phyloP scores from a whole-genome alignment of 2,797 vertebrate genomes.

The Sebastes minor region DNA sequence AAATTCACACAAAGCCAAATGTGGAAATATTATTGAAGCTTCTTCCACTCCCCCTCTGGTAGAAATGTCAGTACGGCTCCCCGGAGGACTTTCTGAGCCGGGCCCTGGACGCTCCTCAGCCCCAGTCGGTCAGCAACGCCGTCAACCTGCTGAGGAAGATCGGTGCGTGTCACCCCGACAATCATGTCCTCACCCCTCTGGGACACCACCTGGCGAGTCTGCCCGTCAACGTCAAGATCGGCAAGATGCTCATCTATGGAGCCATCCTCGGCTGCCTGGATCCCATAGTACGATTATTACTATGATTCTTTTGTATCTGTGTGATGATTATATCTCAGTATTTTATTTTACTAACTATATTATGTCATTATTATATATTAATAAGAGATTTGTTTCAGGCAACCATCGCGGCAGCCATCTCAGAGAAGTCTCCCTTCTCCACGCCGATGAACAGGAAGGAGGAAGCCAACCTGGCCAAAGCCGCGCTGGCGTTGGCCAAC shows the following conservation, averaged over 20 bases:
- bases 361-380: neutral
- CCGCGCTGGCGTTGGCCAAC: slow-evolving; percentile 86
- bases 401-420: slow-evolving; percentile 95
- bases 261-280: slow-evolving; percentile 96
- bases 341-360: neutral
- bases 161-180: slow-evolving; percentile 88
- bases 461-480: slow-evolving; percentile 95
- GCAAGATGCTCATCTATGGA: slow-evolving; percentile 98
- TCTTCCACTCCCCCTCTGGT: neutral
- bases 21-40: neutral
- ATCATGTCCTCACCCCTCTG: slow-evolving; percentile 89
- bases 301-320: neutral
- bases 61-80: slow-evolving; percentile 96
- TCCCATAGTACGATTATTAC: slow-evolving; percentile 85
- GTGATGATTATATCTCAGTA: no score
- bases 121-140: slow-evolving; percentile 94
- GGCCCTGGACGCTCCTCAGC: slow-evolving; percentile 92
- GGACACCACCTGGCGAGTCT: slow-evolving; percentile 94
- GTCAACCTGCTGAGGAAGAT: slow-evolving; percentile 92
- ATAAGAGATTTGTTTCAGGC: slow-evolving; percentile 81
- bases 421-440: slow-evolving; percentile 96
- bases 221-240: slow-evolving; percentile 97
- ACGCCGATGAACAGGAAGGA: slow-evolving; percentile 95
- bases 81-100: slow-evolving; percentile 94
- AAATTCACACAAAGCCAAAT: neutral